Evolutionary conservation across 2,113 vertebrate genomes (phyloP).

Genomic region (Hoplias malabaricus): DNA sequence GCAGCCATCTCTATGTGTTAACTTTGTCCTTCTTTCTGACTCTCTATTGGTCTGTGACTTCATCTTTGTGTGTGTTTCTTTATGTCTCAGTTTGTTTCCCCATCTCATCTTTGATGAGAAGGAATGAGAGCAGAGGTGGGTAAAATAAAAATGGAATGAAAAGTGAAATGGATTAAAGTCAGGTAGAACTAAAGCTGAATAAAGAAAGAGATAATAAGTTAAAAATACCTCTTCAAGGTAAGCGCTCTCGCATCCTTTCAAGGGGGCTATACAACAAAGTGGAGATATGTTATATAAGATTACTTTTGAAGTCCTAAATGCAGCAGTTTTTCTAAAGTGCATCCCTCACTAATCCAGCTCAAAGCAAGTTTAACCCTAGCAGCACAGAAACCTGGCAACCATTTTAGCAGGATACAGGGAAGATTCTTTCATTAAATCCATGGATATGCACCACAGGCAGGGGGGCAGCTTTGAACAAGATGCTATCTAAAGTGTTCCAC

Average conservation of each 20-base stretch:
- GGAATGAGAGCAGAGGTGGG: neutral
- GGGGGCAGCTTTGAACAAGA: neutral
- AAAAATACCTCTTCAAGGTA: neutral
- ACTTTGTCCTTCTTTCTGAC: no score
- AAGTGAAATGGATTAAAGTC: no score
- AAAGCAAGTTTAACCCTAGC: constrained; percentile 12
- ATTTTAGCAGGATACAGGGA: neutral
- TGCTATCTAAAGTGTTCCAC: neutral
- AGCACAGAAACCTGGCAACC: neutral
- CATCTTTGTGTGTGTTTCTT: no score
- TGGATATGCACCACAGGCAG: neutral
- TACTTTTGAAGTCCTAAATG: neutral
- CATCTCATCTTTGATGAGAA: no score
- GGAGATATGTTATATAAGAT: neutral
- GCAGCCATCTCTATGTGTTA: no score
- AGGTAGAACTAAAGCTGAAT: no score
- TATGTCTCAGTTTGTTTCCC: no score
- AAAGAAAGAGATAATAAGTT: neutral
- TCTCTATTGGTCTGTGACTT: no score
- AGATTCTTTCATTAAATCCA: no score
- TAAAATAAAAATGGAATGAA: no score
- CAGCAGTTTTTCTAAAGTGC: neutral
- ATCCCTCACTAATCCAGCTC: neutral
- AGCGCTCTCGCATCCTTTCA: neutral
- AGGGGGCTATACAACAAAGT: constrained; percentile 8